Evolutionary conservation across 2,113 vertebrate genomes (phyloP).

Genomic region (Typhlomys cinereus): DNA sequence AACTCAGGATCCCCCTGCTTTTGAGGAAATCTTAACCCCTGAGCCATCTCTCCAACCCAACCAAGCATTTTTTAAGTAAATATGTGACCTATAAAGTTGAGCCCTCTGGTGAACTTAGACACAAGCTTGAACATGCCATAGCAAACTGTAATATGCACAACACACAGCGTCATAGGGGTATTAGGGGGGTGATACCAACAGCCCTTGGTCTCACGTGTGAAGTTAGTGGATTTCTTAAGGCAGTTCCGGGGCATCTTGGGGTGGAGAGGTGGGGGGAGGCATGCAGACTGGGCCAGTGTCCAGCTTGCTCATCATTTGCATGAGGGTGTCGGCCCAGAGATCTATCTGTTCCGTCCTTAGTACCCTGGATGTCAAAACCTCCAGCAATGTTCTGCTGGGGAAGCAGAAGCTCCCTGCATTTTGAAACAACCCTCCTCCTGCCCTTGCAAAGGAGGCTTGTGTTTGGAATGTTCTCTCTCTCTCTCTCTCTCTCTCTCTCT

Average conservation of each 20-base stretch:
- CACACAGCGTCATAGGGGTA: too few species aligned
- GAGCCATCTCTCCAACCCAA: neutral
- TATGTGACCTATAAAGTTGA: too few species aligned
- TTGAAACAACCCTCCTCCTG: slow-evolving; percentile 36
- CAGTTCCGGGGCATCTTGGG: neutral
- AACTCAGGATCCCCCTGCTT: neutral
- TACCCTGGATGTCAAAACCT: neutral
- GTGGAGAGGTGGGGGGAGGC: too few species aligned
- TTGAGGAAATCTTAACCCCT: neutral
- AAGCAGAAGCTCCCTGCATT: neutral
- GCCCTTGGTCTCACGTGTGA: neutral
- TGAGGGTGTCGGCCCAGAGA: neutral
- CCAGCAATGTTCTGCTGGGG: neutral
- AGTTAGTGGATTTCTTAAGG: neutral
- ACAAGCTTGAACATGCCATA: too few species aligned
- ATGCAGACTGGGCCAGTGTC: neutral
- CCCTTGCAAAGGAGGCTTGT: slow-evolving; percentile 59
- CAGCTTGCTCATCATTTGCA: neutral
- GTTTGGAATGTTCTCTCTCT: neutral
- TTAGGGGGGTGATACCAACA: too few species aligned
- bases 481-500: too few species aligned
- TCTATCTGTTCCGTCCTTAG: neutral
- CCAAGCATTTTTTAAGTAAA: neutral
- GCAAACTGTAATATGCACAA: too few species aligned
- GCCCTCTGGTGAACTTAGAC: too few species aligned